phyloP scores from a whole-genome alignment of 1,140 invertebrate genomes.

The Hycleus cichorii region DNA sequence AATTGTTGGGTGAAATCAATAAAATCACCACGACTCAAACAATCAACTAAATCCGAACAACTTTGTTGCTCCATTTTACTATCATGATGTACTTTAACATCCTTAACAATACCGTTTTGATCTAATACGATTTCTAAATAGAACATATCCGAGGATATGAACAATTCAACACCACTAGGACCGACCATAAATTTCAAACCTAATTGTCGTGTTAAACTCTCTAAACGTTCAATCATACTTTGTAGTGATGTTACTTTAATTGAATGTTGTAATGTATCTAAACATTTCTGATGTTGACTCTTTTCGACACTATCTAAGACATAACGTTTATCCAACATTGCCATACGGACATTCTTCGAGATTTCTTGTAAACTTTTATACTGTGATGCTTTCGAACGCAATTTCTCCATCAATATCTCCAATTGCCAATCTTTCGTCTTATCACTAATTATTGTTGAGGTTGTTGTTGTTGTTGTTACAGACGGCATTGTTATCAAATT shows the following conservation, averaged over 20 bases:
- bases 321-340: conserved; percentile 76
- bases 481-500: conserved; percentile 8
- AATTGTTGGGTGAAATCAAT: conserved; percentile 87
- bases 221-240: conserved; percentile 85
- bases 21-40: conserved; percentile 76
- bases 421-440: conserved; percentile 67
- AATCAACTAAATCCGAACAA: conserved; percentile 78
- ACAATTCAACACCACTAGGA: conserved; percentile 66
- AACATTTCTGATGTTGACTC: conserved; percentile 76
- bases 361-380: conserved; percentile 75
- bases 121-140: conserved; percentile 81
- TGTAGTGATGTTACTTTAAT: conserved; percentile 89
- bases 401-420: conserved; percentile 79
- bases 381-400: conserved; percentile 64
- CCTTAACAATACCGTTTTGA: conserved; percentile 68
- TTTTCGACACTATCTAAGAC: conserved; percentile 76
- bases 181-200: conserved; percentile 73
- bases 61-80: conserved; percentile 65
- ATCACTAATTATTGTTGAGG: conserved; percentile 34
- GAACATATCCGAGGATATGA: conserved; percentile 95
- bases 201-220: conserved; percentile 81
- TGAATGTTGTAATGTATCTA: conserved; percentile 87
- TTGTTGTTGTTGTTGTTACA: neutral
- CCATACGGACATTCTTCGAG: conserved; percentile 75
- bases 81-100: conserved; percentile 91